Base-by-base conservation (phyloP, 2,113 vertebrate species). In the Ranitomeya imitator region DNA sequence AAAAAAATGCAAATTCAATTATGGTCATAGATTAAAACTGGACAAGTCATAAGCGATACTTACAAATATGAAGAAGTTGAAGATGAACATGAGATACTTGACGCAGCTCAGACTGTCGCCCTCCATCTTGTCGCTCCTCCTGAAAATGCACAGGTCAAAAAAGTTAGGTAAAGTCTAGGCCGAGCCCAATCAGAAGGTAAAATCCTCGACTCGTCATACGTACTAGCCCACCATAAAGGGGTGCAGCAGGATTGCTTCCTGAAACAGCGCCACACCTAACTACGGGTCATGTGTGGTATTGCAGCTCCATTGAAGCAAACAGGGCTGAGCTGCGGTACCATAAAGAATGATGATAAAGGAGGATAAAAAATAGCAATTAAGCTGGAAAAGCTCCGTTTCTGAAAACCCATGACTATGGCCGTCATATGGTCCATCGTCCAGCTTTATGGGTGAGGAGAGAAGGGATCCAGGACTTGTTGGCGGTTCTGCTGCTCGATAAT, bases 11-110 rank as follows among this genome's bases (percentile, higher is more conserved):
- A 4, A 3, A 45, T 45, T 45, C 3, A 45, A 45, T 45, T 45
- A 45, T 45, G 37, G 3, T 3, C 37, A 45, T 45, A 45, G 37
- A 45, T 45, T 3, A 45, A 45, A 45, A 45, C 5, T 45, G 37
- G 37, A 4, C 37, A 45, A 45, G 5, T 45, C 37, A 45, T 45
- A 45, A 45, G 37, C 37, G 8, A 90, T 93, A 98, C 98, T 98
- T 93, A 99, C 98, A 92, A 98, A 99, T 90, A 99, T 97, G 91
- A 98, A 96, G 94, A 99, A 97, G 93, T 98, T 99, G 93, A 98
- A 98, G 92, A 97, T 95, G 90, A 98, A 97, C 97, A 98, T 98
- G 93, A 98, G 94, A 83, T 97, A 97, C 92, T 98, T 99, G 94
- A 98, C 94, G 89, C 97, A 97, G 94, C 96, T 97, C 91, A 99